Evolutionary conservation across 2,797 vertebrate species (phyloP), one percentile per base, ranked within the genome.

Genomic region (Podarcis lilfordi): DNA sequence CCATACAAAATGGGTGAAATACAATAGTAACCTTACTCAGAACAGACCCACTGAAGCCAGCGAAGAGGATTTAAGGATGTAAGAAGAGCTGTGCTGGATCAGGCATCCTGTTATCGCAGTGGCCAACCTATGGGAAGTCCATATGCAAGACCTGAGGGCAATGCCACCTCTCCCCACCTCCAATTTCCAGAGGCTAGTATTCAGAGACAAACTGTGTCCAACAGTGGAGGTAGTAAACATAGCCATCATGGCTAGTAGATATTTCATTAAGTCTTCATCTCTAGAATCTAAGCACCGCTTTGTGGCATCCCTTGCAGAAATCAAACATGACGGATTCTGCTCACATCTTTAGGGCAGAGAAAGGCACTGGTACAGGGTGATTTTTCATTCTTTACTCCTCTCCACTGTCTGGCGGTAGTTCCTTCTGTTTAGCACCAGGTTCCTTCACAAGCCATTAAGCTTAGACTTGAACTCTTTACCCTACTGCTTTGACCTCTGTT

Each of bases 401-500:
- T 21, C 72, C 8, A 94, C 92, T 91, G 93, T 92, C 95, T 88
- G 50, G 82, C 93, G 43, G 82, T 93, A 95, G 96, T 97, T 96
- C 95, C 27, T 74, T 74, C 61, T 59, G 32, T 37, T 69, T 35
- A 50, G n/a, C 21, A 69, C 43, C 29, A 17, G 75, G 72, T 61
- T 10, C 11, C 94, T 97, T 96, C 96, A 97, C 86, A 96, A 95
- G 94, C 95, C 97, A 96, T 97, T 96, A 97, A 95, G 95, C 95
- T 96, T 97, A 97, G 96, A 97, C 97, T 97, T 96, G 97, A 97
- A 97, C 97, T 97, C 96, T 95, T 89, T 94, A 96, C 95, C 96
- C 95, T 96, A 96, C 94, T 88, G 92, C 95, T 95, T 89, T 96
- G 97, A 98, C 97, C 97, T 93, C 83, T 80, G 86, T 87, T 94